Evolutionary conservation across 2,888 invertebrate species (phyloP).

Genomic region (Cantharis rufa): DNA sequence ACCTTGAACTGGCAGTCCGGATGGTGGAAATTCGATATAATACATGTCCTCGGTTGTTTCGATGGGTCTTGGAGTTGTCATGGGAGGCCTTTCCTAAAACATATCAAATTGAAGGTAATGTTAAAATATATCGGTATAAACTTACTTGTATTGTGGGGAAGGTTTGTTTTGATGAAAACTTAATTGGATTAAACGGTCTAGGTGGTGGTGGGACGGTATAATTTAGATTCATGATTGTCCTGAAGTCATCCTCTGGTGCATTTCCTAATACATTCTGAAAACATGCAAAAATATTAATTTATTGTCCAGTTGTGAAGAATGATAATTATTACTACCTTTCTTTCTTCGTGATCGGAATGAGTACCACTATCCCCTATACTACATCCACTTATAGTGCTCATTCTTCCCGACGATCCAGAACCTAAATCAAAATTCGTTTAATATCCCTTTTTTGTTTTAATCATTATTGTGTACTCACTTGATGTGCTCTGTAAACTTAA

Average conservation of each 20-base stretch:
- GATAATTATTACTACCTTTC: slow-evolving; percentile 53
- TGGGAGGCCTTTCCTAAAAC: slow-evolving; percentile 47
- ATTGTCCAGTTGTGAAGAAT: background rate
- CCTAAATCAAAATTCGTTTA: slow-evolving; percentile 52
- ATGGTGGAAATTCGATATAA: slow-evolving; percentile 60
- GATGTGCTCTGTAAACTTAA: slow-evolving; percentile 70
- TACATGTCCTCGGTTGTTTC: slow-evolving; percentile 51
- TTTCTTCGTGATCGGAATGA: slow-evolving; percentile 82
- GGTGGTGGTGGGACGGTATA: slow-evolving; percentile 61
- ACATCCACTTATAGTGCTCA: slow-evolving; percentile 81
- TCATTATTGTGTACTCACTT: slow-evolving; percentile 57
- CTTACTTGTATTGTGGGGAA: slow-evolving; percentile 53
- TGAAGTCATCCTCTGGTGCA: slow-evolving; percentile 48
- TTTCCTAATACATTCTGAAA: slow-evolving; percentile 45
- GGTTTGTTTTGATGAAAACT: slow-evolving; percentile 40
- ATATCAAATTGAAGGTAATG: background rate
- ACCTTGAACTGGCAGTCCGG: slow-evolving; percentile 59
- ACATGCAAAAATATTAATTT: slow-evolving; percentile 13
- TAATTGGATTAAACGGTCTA: slow-evolving; percentile 54
- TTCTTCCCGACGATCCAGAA: slow-evolving; percentile 77
- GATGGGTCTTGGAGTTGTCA: slow-evolving; percentile 44
- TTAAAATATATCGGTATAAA: slow-evolving; percentile 3
- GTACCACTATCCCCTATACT: slow-evolving; percentile 85
- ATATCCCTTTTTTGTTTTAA: too few relatives aligned
- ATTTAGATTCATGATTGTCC: slow-evolving; percentile 52